Conservation (phyloP, 2,113 vertebrate genomes). For the Brachyhypopomus occidentalis region DNA sequence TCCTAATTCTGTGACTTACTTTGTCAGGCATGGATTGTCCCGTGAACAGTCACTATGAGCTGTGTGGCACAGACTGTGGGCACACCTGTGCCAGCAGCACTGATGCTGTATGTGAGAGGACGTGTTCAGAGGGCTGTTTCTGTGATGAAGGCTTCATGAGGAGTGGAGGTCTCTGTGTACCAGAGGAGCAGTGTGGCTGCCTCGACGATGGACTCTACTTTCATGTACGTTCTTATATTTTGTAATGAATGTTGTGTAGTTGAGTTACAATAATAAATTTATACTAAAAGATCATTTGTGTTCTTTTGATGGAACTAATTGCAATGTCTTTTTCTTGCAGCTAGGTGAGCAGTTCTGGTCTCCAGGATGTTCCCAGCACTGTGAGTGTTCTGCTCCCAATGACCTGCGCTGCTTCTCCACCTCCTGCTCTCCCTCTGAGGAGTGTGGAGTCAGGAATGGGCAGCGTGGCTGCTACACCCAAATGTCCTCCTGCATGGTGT, state of each 20-base stretch:
- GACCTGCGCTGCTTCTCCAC: slow-evolving; percentile 56
- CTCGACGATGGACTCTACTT: slow-evolving; percentile 67
- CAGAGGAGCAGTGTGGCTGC: slow-evolving; percentile 73
- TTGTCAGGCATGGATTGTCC: slow-evolving; percentile 55
- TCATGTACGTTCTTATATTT: slow-evolving; percentile 32
- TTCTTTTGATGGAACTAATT: too few species aligned
- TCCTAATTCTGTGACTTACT: neutral
- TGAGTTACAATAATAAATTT: too few species aligned
- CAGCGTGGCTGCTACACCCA: slow-evolving; percentile 5
- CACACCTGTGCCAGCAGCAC: slow-evolving; percentile 62
- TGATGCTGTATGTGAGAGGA: slow-evolving; percentile 51
- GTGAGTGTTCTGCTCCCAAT: slow-evolving; percentile 60
- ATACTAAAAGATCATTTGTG: too few species aligned
- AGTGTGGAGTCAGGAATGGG: slow-evolving; percentile 62
- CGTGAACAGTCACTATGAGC: slow-evolving; percentile 69
- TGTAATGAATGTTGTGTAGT: too few species aligned
- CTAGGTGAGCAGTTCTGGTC: slow-evolving; percentile 66
- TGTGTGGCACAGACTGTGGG: slow-evolving; percentile 63
- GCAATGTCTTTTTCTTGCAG: slow-evolving; percentile 41
- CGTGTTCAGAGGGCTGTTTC: slow-evolving; percentile 72
- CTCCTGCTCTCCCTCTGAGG: slow-evolving; percentile 55
- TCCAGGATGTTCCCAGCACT: slow-evolving; percentile 55
- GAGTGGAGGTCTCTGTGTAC: slow-evolving; percentile 71
- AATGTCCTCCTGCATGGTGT: slow-evolving; percentile 69
- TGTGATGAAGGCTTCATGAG: slow-evolving; percentile 68